phyloP scores from a whole-genome alignment of 2,113 vertebrate genomes.

The Antechinus stuartii region DNA sequence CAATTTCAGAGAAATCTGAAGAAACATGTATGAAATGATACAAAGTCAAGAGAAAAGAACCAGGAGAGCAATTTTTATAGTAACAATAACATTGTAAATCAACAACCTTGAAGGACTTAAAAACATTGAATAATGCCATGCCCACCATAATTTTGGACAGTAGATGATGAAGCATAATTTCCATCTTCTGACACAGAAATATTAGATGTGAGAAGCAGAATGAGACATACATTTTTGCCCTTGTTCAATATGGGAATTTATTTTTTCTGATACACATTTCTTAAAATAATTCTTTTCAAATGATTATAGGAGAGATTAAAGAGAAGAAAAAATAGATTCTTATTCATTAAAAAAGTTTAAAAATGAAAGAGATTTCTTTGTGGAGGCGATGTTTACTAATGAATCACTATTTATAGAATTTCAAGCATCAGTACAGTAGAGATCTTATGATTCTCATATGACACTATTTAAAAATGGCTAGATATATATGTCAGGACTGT shows the following conservation, averaged over 20 bases:
- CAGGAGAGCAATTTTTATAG: not conserved
- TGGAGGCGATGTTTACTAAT: not conserved
- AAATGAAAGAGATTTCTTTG: not conserved
- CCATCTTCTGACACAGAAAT: not conserved
- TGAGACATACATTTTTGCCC: not conserved
- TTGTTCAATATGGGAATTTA: not conserved
- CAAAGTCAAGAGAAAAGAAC: not conserved
- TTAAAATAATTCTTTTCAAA: not conserved
- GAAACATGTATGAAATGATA: not conserved
- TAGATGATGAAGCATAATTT: not conserved
- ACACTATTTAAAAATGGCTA: not conserved
- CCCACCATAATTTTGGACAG: not conserved
- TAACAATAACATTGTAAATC: not conserved
- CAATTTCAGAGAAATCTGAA: not conserved
- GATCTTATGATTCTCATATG: constrained; percentile 21
- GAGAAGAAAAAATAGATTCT: not conserved
- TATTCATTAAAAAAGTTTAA: not conserved
- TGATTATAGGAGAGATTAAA: not conserved
- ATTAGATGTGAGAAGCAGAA: not conserved
- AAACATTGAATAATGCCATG: not conserved
- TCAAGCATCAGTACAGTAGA: not conserved
- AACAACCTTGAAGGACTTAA: not conserved
- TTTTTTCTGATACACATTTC: not conserved
- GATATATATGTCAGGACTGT: not conserved
- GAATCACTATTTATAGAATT: not conserved